Conservation (phyloP, 2,797 vertebrate species). For the Epinephelus malabaricus region DNA sequence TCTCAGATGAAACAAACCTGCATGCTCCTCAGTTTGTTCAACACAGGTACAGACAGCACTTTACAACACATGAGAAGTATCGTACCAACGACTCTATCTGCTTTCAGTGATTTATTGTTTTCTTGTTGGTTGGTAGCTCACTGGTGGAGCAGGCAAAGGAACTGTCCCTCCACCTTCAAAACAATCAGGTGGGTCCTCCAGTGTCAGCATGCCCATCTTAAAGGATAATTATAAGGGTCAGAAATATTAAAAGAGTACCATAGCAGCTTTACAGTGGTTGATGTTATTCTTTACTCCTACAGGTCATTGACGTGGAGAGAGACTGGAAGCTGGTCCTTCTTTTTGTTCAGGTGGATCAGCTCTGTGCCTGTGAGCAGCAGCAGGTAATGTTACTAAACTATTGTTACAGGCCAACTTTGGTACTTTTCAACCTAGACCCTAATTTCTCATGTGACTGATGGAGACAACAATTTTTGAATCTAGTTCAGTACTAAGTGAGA, state of each 20-base stretch:
- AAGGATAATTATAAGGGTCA: background rate
- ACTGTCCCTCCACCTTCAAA: slow-evolving; percentile 50
- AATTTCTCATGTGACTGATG: no score
- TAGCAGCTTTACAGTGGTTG: no score
- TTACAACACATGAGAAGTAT: background rate
- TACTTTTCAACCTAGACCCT: no score
- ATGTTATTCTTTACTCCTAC: background rate
- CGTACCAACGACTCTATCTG: rapidly evolving
- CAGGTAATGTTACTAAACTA: slow-evolving; percentile 58
- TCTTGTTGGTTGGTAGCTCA: slow-evolving; percentile 49
- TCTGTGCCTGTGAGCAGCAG: slow-evolving; percentile 74
- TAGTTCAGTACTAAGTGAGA: no score
- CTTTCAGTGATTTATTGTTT: no score
- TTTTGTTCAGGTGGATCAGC: slow-evolving; percentile 73
- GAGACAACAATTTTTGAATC: no score
- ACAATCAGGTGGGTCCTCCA: slow-evolving; percentile 65
- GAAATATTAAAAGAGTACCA: background rate
- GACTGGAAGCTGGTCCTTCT: slow-evolving; percentile 81
- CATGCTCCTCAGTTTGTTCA: slow-evolving; percentile 23
- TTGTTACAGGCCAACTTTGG: no score
- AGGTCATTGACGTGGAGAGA: slow-evolving; percentile 54
- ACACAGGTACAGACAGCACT: slow-evolving; percentile 61
- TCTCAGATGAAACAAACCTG: slow-evolving; percentile 38
- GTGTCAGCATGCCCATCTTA: background rate
- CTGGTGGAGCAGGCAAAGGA: slow-evolving; percentile 73